Base-by-base conservation (phyloP, 2,888 invertebrate genomes). In the Nomada fabriciana region DNA sequence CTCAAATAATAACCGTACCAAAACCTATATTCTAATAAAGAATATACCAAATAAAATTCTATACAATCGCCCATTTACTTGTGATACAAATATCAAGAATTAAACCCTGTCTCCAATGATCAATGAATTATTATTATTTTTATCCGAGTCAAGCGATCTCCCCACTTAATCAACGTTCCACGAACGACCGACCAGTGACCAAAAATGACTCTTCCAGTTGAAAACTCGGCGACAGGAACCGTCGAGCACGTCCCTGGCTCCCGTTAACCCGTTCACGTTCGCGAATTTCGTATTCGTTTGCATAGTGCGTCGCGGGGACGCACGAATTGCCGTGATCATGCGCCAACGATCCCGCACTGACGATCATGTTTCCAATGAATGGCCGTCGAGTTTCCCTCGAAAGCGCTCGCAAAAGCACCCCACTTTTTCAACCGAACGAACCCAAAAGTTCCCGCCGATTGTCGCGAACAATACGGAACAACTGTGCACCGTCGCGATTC, bases 211-310 rank as follows among this genome's bases (percentile, higher is more conserved):
- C 18, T 10, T 13, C 20, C 36, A 15, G 20, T 7, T 11, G 18
- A 76, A 63, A 69, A 60, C 36, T 25, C 23, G 23, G 0, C 59
- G 65, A 23, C 57, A 42, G 50, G 61, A 70, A 3, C 50, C 74
- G 25, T 18, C 13, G 59, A 5, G 29, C 70, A 57, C 69, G 76
- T 68, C 55, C n/a, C 50, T 13, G 60, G 13, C 50, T 69, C 59
- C 78, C 78, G 80, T 79, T 74, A 80, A 64, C 42, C 67, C n/a
- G 55, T 53, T 47, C 50, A 76, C 42, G 59, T 25, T 61, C 77
- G 79, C 81, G 80, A 89, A 90, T 90, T 89, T 87, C 88, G 11
- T 87, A 90, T 90, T 90, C 87, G 88, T 91, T 91, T 86, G 89
- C 88, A 85, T 87, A 83, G 80, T 71, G 75, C 55, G 82, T 82